Evolutionary conservation across 2,888 invertebrate genomes (phyloP).

Genomic region (Lypha dubia): DNA sequence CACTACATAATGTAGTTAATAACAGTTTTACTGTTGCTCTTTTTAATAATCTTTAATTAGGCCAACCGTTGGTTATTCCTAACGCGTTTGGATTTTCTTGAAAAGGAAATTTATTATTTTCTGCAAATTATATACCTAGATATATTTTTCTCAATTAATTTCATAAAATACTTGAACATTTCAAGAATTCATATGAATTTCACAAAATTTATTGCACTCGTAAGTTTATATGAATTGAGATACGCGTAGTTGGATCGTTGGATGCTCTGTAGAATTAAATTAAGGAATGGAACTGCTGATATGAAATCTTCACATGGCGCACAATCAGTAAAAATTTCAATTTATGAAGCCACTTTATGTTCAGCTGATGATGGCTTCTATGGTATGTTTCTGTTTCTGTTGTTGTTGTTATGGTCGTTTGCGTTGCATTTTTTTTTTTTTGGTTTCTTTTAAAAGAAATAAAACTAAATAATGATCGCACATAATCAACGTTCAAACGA

Average conservation of each 20-base stretch:
- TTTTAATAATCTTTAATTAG: constrained; percentile 18
- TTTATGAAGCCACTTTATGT: constrained; percentile 66
- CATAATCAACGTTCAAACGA: constrained; percentile 55
- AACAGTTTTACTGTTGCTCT: background rate
- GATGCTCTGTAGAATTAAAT: constrained; percentile 9
- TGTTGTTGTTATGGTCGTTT: constrained; percentile 16
- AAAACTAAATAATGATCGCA: constrained; percentile 67
- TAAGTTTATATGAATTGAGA: constrained; percentile 40
- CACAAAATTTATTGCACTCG: constrained; percentile 54
- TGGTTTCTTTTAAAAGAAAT: too few species aligned
- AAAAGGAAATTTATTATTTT: constrained; percentile 49
- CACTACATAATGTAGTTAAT: background rate
- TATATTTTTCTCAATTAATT: constrained; percentile 28
- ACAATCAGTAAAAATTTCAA: constrained; percentile 65
- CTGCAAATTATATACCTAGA: constrained; percentile 37
- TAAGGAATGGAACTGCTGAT: constrained; percentile 46
- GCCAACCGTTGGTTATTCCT: background rate
- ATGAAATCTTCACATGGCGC: constrained; percentile 48
- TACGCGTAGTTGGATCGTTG: background rate
- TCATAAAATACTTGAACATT: constrained; percentile 52
- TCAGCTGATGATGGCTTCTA: constrained; percentile 61
- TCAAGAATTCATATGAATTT: constrained; percentile 53
- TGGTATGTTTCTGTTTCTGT: constrained; percentile 21
- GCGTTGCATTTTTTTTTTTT: constrained; percentile 13
- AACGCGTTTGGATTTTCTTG: constrained; percentile 10